Evolutionary conservation across 2,797 vertebrate species (phyloP).

Genomic region (Arnoldichthys spilopterus): DNA sequence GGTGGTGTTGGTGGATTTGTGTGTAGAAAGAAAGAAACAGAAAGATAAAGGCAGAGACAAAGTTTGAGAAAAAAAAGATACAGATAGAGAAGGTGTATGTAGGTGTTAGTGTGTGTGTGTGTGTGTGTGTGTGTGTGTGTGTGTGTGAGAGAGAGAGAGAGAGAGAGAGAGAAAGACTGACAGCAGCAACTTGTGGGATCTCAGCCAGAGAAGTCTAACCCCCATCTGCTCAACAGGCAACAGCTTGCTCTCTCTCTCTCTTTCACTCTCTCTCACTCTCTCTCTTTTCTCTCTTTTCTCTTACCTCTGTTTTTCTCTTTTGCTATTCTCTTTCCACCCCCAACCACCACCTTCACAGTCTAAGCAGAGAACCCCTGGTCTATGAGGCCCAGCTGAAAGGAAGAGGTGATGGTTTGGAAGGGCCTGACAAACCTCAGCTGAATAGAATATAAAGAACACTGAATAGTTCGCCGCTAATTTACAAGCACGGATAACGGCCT

Average conservation of each 20-base stretch:
- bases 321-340: not conserved
- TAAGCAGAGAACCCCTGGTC: conserved; percentile 33
- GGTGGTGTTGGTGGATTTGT: too few species aligned
- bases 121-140: too few species aligned
- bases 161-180: conserved; percentile 12
- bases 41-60: not conserved
- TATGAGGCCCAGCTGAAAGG: conserved; percentile 33
- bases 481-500: conserved; percentile 38
- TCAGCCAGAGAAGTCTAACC: conserved; percentile 36
- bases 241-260: conserved; percentile 13
- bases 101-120: too few species aligned
- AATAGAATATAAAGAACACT: conserved; percentile 47
- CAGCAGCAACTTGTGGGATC: conserved; percentile 42
- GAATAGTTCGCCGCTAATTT: conserved; percentile 41
- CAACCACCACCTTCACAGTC: not conserved
- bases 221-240: conserved; percentile 51
- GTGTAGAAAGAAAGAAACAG: conserved; percentile 43
- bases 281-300: not conserved
- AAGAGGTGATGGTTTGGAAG: conserved; percentile 41
- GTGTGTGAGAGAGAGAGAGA: not conserved
- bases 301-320: not conserved
- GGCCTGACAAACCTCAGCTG: conserved; percentile 51
- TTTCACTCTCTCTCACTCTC: conserved; percentile 8
- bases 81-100: not conserved
- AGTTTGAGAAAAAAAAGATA: not conserved